Conservation (phyloP, 2,113 vertebrate species). For the Ifrita kowaldi region DNA sequence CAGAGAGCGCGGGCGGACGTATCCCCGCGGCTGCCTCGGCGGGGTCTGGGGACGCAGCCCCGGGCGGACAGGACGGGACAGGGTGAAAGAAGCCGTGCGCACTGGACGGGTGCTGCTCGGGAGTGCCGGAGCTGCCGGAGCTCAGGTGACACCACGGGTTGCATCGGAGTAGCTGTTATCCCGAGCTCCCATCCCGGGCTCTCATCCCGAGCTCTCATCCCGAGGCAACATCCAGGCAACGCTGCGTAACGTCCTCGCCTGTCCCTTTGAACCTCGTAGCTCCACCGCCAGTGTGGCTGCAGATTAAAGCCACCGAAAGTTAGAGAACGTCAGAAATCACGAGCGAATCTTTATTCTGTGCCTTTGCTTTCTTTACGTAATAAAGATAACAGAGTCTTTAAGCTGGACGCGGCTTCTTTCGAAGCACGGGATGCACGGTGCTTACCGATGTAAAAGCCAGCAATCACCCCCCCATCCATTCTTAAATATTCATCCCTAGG, state of each 20-base stretch:
- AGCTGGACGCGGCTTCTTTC: fast-evolving
- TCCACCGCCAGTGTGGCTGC: fast-evolving
- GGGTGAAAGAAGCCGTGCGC: fast-evolving
- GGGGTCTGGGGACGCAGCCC: not conserved
- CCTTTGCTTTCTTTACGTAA: not conserved
- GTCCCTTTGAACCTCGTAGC: not conserved
- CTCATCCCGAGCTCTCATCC: not conserved
- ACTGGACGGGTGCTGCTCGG: fast-evolving
- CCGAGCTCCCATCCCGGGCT: too few species aligned
- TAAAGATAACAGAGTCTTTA: not conserved
- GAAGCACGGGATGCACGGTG: not conserved
- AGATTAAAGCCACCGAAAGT: not conserved
- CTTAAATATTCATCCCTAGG: not conserved
- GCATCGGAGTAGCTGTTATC: not conserved
- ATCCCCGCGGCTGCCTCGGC: not conserved
- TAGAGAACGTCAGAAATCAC: not conserved
- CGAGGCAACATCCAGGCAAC: not conserved
- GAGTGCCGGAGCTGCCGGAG: not conserved
- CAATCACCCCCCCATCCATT: fast-evolving
- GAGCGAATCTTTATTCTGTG: not conserved
- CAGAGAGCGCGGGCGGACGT: fast-evolving
- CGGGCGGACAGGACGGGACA: fast-evolving
- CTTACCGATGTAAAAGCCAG: not conserved
- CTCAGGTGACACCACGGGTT: fast-evolving
- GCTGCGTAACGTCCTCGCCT: fast-evolving